Percentiles rank a stretch among this genome's conserved stretches.
Conservation (phyloP, 2,797 vertebrate genomes). For the Falco columbarius region DNA sequence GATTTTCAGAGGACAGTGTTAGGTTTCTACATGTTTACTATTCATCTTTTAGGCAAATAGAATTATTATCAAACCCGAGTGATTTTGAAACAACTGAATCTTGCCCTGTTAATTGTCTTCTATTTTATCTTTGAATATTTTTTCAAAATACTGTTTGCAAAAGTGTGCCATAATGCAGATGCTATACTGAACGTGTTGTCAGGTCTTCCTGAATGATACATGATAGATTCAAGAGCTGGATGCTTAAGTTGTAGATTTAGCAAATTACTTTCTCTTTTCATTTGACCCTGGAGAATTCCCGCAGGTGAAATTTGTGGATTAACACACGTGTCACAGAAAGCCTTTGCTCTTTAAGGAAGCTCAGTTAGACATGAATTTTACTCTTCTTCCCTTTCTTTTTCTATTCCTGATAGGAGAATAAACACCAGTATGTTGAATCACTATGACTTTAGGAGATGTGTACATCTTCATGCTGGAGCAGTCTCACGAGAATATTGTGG, state of each 20-base stretch:
- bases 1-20: neutral
- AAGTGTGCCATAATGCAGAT: neutral
- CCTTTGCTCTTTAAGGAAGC: neutral
- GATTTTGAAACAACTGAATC: neutral
- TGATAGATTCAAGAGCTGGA: neutral
- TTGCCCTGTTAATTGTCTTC: neutral
- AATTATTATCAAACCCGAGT: neutral
- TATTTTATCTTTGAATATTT: neutral
- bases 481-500: neutral
- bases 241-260: neutral
- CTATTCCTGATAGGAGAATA: neutral
- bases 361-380: neutral
- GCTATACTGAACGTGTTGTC: fast-evolving
- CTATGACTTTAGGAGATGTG: neutral
- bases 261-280: constrained; percentile 2
- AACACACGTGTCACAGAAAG: neutral
- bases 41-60: neutral
- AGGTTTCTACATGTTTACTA: neutral
- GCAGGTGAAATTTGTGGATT: neutral
- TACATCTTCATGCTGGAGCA: neutral
- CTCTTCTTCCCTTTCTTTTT: neutral
- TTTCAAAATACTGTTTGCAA: neutral
- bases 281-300: neutral
- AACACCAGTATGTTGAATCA: neutral
- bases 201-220: neutral